Evolutionary conservation across 2,113 vertebrate species (phyloP).

Genomic region (Bucco capensis): DNA sequence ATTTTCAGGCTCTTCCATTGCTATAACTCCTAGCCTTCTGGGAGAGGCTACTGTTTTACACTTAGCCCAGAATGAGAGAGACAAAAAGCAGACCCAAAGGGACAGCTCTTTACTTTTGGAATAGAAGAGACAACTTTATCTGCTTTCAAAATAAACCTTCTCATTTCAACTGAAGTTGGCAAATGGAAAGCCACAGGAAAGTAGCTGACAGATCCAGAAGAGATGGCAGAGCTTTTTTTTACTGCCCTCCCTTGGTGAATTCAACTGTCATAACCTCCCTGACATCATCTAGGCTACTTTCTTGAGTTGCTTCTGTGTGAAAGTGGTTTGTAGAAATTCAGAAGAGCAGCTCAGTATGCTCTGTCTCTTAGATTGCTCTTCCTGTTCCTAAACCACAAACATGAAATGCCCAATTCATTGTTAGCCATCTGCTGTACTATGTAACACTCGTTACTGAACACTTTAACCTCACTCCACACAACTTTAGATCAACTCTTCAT

Average conservation of each 20-base stretch:
- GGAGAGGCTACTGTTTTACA: neutral
- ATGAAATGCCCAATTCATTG: neutral
- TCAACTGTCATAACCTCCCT: neutral
- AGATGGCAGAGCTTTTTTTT: neutral
- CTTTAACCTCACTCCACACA: neutral
- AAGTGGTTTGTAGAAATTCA: neutral
- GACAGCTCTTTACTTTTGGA: neutral
- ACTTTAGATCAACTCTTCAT: neutral
- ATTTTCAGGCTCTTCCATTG: neutral
- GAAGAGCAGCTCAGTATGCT: neutral
- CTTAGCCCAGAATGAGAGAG: neutral
- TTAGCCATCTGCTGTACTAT: neutral
- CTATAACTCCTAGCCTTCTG: neutral
- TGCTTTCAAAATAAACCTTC: neutral
- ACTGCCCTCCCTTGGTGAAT: neutral
- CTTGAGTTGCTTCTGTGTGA: neutral
- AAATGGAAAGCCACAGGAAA: neutral
- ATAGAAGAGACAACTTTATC: neutral
- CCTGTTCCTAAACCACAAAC: neutral
- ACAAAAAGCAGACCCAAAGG: neutral
- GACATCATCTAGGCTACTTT: neutral
- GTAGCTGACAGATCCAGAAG: neutral
- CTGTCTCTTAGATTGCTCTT: neutral
- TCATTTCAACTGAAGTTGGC: neutral
- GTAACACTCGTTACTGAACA: fast-evolving